phyloP scores from a whole-genome alignment of 2,113 vertebrate species.

The Anarrhichthys ocellatus region DNA sequence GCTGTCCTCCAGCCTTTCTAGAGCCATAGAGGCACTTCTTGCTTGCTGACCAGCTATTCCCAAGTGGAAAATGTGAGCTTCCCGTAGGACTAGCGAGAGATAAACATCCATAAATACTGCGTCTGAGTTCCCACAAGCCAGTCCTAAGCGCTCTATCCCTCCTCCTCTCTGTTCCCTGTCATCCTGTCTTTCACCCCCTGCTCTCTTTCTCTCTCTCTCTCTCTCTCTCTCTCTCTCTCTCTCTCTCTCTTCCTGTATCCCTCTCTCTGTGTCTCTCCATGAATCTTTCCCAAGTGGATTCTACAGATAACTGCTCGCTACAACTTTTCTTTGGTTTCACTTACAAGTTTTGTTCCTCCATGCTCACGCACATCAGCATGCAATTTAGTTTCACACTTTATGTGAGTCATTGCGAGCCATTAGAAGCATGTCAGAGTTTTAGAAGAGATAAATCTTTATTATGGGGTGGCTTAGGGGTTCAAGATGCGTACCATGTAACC shows the following conservation, averaged over 20 bases:
- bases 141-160: conserved; percentile 38
- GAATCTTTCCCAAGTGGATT: conserved; percentile 37
- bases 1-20: conserved; percentile 35
- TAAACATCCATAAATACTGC: conserved; percentile 82
- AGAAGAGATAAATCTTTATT: not conserved
- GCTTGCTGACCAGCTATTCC: conserved; percentile 66
- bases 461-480: too few relatives aligned
- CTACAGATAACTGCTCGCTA: conserved; percentile 45
- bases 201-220: conserved; percentile 28
- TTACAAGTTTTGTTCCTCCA: conserved; percentile 19
- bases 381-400: not conserved
- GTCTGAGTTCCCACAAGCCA: conserved; percentile 74
- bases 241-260: conserved; percentile 34
- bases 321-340: conserved; percentile 12
- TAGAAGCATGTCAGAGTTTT: not conserved
- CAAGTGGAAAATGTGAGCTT: conserved; percentile 79
- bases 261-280: conserved; percentile 25
- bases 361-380: not conserved
- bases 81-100: conserved; percentile 72
- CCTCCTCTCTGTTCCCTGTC: conserved; percentile 55
- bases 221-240: conserved; percentile 13
- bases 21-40: conserved; percentile 35
- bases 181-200: conserved; percentile 48
- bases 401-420: not conserved
- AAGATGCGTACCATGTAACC: not conserved